Evolutionary conservation across 2,888 invertebrate species (phyloP), one percentile per base, ranked within the genome.

Genomic region (Ennomos quercinarius): DNA sequence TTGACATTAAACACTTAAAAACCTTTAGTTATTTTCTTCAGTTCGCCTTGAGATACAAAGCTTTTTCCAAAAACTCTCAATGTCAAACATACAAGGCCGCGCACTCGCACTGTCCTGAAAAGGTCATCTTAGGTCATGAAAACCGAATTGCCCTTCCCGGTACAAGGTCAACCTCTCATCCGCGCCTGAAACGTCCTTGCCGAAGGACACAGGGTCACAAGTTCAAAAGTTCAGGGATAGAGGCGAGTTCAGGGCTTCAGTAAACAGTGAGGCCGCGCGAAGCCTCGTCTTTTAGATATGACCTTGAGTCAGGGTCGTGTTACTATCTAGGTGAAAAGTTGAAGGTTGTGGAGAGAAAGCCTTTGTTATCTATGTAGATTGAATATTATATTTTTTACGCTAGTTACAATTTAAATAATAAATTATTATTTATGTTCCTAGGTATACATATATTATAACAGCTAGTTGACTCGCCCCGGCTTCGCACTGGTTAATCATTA

Each of bases 251-350:
- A 51, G 52, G 48, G 47, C 27, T 34, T 37, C 49, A 41, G 27
- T 27, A 27, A 27, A 0, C 27, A 27, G 5, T 5, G 27, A 27
- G 27, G 6, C 27, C 27, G 27, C 27, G 3, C 4, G 1, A 50
- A 42, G 54, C 34, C 36, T 52, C 12, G 49, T 40, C 35, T 34
- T 52, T 44, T 9, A 13, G 11, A 10, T 37, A 6, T 34, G 50
- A 8, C 50, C 54, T 61, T 48, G 51, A 44, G 51, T 56, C 55
- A 56, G 9, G 60, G 60, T 9, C 47, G 44, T 12, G 27, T 27
- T 6, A 2, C 27, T 27, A 27, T 27, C 27, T 27, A 27, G 27
- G 27, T 27, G 27, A 27, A 27, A 27, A 2, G 27, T 27, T 27
- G 27, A 27, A 27, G 27, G 27, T 27, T 27, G 27, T 17, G 17